Base-by-base conservation (phyloP, 2,797 vertebrate genomes). In the Fistularia tabacaria region DNA sequence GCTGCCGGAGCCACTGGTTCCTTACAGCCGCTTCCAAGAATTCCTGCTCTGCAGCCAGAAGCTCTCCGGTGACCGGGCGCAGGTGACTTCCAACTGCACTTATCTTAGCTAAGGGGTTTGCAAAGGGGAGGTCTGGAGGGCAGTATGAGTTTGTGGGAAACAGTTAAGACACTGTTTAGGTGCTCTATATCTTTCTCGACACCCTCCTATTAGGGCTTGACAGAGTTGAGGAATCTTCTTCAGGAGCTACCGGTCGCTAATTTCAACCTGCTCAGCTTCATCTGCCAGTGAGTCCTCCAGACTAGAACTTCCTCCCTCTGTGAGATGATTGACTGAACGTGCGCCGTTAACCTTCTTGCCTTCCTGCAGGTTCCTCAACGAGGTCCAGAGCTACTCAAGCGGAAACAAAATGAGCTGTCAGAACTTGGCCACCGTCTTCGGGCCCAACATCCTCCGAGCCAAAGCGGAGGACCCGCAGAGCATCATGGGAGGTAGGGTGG, bases 381-480 rank as follows among this genome's bases (percentile, higher is more conserved):
- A 93, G 57, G 92, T 93, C 54, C 92, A 92, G 62, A 88, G 84
- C 57, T 85, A 76, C 74, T 90, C 89, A 55, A 75, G 73, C 56
- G 86, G 79, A 38, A 93, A 93, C 77, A 92, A 88, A 70, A 92
- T 92, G 91, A 90, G 81, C 8, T 74, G 85, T 38, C 87, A 91
- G 61, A 93, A 92, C 69, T 57, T 92, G 54, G 91, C 92, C 7
- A 91, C 91, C 0, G 91, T 92, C 57, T 93, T 93, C 10, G 92
- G 90, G 36, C 92, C 92, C 38, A 93, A 93, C 71, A 91, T 93
- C 60, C 83, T 92, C 36, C 75, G 90, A 51, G 88, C 87, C 39
- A 93, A 92, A 84, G 84, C 88, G 7, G 90, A 92, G 59, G 89
- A 92, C 67, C 90, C 86, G 3, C 86, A 91, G 70, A 91, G 85